These are phyloP conservation scores for Platysteira castanea DNA, from an alignment of 2,113 vertebrate genomes.

Conservation along the genomic window DNA sequence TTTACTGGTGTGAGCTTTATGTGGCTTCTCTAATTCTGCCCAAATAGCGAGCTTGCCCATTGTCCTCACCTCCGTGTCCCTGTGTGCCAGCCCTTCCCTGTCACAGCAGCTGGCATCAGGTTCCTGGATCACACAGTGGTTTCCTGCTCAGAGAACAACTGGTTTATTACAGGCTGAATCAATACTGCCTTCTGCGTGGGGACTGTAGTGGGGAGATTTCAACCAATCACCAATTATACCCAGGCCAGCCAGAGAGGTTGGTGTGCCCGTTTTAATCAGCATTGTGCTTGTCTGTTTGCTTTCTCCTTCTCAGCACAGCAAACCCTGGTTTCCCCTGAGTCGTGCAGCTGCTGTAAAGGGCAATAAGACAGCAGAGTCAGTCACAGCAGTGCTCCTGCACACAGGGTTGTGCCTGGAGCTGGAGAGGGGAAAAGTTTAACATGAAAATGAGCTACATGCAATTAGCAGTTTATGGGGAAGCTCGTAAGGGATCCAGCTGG, in stretches of 20 bases:
- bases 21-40: background rate
- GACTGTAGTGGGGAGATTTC: background rate
- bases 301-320: background rate
- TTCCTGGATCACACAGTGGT: background rate
- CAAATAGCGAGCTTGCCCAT: background rate
- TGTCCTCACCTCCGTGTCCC: background rate
- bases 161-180: background rate
- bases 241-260: background rate
- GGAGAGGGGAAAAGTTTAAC: background rate
- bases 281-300: background rate
- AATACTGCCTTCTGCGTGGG: background rate
- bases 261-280: background rate
- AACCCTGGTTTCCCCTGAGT: background rate
- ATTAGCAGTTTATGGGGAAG: background rate
- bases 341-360: background rate
- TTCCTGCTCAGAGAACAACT: background rate
- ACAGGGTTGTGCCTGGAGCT: background rate
- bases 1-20: background rate
- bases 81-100: background rate
- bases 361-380: background rate
- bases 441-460: background rate
- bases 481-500: background rate
- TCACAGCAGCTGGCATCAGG: background rate
- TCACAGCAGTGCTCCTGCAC: background rate
- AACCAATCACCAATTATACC: background rate